A percentile compares a stretch with the other conserved stretches of the same genome.
phyloP scores from a whole-genome alignment of 1,140 invertebrate genomes.

The Brachionus angularis region DNA sequence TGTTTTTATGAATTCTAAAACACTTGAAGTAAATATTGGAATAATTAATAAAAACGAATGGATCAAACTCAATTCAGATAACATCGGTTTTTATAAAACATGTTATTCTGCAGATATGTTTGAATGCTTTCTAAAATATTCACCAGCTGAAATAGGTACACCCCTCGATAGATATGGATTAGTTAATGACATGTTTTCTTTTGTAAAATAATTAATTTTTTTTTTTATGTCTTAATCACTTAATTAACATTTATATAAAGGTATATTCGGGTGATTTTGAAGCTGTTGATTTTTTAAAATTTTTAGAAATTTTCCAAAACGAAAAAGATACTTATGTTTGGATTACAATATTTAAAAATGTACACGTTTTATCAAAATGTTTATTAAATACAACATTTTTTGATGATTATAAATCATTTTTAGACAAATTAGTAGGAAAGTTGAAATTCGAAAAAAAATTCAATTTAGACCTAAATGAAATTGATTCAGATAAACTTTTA shows the following conservation, averaged over 20 bases:
- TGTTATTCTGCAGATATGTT: slow-evolving; percentile 1
- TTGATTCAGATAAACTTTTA: slow-evolving; percentile 4
- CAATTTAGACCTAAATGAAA: not conserved
- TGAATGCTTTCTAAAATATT: not conserved
- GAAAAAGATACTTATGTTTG: slow-evolving; percentile 7
- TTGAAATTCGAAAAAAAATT: not conserved
- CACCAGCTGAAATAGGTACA: not conserved
- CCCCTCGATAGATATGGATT: slow-evolving; percentile 26
- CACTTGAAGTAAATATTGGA: not conserved
- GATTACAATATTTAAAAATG: slow-evolving; percentile 32
- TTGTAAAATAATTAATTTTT: slow-evolving; percentile 13
- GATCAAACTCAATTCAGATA: slow-evolving; percentile 39
- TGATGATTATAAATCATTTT: not conserved
- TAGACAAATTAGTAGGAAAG: not conserved
- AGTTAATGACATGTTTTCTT: slow-evolving; percentile 29
- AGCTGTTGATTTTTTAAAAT: slow-evolving; percentile 51
- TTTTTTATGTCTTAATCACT: not conserved
- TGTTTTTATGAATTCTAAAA: slow-evolving; percentile 5
- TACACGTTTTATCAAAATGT: not conserved
- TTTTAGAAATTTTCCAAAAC: not conserved
- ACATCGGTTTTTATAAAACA: slow-evolving; percentile 30
- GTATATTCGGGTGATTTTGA: not conserved
- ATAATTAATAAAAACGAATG: not conserved
- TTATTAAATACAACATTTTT: not conserved
- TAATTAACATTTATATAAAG: not conserved